These are phyloP conservation scores for Poecilia gillii DNA, from an alignment of 2,797 vertebrate species.

Conservation along the genomic window DNA sequence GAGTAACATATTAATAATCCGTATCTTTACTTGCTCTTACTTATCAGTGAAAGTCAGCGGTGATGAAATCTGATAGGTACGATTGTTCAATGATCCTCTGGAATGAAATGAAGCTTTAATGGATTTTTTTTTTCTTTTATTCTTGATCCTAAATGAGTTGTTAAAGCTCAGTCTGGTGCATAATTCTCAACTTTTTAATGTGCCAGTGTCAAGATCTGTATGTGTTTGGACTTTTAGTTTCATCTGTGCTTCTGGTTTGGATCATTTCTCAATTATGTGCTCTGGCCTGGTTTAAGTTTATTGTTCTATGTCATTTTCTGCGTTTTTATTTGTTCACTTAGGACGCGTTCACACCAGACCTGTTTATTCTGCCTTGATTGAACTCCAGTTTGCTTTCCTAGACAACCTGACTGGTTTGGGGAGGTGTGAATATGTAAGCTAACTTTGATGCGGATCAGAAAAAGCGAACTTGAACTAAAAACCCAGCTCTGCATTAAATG, in stretches of 20 bases:
- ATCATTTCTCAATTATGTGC: not conserved
- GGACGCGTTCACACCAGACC: not conserved
- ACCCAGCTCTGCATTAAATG: no score
- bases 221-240: not conserved
- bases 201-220: not conserved
- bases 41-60: constrained; percentile 17
- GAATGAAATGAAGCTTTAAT: constrained; percentile 38
- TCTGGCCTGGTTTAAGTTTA: not conserved
- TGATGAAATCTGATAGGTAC: constrained; percentile 2
- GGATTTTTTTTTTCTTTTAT: constrained; percentile 27
- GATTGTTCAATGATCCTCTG: constrained; percentile 4
- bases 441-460: no score
- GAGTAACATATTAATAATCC: not conserved
- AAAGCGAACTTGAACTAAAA: no score
- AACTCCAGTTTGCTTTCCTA: not conserved
- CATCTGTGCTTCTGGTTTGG: not conserved
- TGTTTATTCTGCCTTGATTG: not conserved
- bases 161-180: constrained; percentile 13
- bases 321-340: not conserved
- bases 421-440: no score
- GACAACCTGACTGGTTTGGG: not conserved
- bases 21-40: not conserved
- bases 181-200: constrained; percentile 42
- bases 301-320: no score
- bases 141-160: constrained; percentile 6